A percentile compares a stretch with the other conserved stretches of the same genome.
These are phyloP conservation scores for Gambusia affinis DNA, from an alignment of 2,113 vertebrate genomes.

Conservation along the genomic window DNA sequence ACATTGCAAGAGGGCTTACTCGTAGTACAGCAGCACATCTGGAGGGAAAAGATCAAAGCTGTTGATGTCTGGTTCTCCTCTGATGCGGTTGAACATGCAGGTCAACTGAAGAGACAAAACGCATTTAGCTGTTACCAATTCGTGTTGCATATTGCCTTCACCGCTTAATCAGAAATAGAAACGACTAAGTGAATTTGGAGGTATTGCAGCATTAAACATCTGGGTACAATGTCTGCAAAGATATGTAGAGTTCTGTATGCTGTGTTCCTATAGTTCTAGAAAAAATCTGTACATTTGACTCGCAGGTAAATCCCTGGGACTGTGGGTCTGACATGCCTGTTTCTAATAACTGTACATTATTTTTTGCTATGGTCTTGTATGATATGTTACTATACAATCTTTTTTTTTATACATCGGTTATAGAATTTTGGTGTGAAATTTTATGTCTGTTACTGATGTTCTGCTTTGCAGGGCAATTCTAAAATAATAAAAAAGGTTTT, in stretches of 20 bases:
- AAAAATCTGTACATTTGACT: too few species aligned
- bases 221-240: neutral
- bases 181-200: neutral
- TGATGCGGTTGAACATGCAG: constrained; percentile 80
- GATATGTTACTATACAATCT: too few species aligned
- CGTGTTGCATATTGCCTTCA: neutral
- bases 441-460: too few species aligned
- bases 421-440: too few species aligned
- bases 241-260: neutral
- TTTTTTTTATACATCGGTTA: too few species aligned
- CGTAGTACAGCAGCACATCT: constrained; percentile 78
- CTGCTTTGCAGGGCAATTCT: too few species aligned
- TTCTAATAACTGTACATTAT: too few species aligned
- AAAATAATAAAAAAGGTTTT: neutral
- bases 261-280: neutral
- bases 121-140: neutral
- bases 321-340: too few species aligned
- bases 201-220: neutral
- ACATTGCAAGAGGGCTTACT: constrained; percentile 58
- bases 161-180: neutral
- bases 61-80: neutral
- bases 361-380: too few species aligned
- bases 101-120: constrained; percentile 67
- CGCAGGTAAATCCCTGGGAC: too few species aligned
- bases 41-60: constrained; percentile 65